Evolutionary conservation across 1,140 invertebrate genomes (phyloP).

Genomic region (Drosophila gunungcola): DNA sequence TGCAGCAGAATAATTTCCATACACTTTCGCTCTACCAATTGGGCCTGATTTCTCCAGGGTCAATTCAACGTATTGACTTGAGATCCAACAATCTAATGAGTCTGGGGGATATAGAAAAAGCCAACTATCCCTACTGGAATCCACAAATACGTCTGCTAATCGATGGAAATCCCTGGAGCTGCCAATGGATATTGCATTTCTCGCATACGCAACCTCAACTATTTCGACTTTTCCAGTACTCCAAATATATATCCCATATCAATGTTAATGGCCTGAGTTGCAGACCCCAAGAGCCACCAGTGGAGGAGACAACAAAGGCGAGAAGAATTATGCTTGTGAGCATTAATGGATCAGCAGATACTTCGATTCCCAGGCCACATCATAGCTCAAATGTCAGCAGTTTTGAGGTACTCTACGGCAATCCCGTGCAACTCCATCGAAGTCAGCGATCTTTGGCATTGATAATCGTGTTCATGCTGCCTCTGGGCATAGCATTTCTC

Average conservation of each 20-base stretch:
- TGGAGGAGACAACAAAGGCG: background rate
- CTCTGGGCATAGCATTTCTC: constrained; percentile 71
- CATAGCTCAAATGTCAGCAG: constrained; percentile 64
- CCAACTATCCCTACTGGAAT: constrained; percentile 7
- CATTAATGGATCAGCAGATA: background rate
- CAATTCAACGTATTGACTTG: constrained; percentile 42
- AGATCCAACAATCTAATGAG: constrained; percentile 55
- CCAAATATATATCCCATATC: constrained; percentile 78
- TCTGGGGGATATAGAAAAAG: constrained; percentile 10
- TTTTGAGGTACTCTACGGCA: constrained; percentile 70
- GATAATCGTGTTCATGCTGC: constrained; percentile 79
- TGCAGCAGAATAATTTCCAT: constrained; percentile 55
- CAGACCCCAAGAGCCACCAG: constrained; percentile 32
- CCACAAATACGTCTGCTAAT: constrained; percentile 55
- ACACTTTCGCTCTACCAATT: constrained; percentile 41
- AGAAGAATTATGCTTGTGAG: constrained; percentile 28
- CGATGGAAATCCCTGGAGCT: constrained; percentile 79
- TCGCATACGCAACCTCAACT: constrained; percentile 65
- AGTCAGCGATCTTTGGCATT: constrained; percentile 71
- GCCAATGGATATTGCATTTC: constrained; percentile 75
- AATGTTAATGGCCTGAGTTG: constrained; percentile 81
- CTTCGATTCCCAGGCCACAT: constrained; percentile 11
- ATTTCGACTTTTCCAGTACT: constrained; percentile 73
- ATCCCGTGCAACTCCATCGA: constrained; percentile 62
- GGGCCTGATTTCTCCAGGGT: constrained; percentile 23